Conservation (phyloP, 2,113 vertebrate species). For the Oncorhynchus clarkii region DNA sequence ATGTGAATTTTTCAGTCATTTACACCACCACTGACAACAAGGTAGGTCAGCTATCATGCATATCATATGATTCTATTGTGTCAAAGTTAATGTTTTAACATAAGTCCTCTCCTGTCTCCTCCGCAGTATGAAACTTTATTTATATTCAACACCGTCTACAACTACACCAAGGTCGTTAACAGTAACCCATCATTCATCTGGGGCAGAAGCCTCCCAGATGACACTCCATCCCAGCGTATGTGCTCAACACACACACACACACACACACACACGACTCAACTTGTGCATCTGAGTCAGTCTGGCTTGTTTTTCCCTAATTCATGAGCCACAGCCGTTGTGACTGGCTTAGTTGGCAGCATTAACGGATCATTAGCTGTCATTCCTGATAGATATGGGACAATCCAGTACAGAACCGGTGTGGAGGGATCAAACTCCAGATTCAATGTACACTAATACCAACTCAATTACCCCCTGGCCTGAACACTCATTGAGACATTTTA, state of each 20-base stretch:
- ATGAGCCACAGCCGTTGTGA: too few species aligned
- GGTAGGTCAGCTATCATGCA: conserved; percentile 57
- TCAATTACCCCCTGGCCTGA: background rate
- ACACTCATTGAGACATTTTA: background rate
- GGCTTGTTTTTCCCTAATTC: too few species aligned
- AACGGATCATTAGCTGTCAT: too few species aligned
- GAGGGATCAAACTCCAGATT: background rate
- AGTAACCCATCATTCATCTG: conserved; percentile 76
- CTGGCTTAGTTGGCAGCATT: too few species aligned
- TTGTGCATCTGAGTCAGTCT: too few species aligned
- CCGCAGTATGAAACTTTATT: conserved; percentile 79
- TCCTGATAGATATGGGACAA: too few species aligned
- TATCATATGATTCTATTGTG: background rate
- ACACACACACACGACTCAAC: background rate
- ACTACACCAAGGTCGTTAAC: conserved; percentile 22
- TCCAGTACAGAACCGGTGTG: too few species aligned
- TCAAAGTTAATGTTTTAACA: background rate
- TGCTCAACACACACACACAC: background rate
- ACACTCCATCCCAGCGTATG: conserved; percentile 48
- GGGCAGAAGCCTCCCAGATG: conserved; percentile 77
- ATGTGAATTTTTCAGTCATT: conserved; percentile 78
- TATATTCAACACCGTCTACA: conserved; percentile 76
- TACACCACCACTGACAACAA: conserved; percentile 73
- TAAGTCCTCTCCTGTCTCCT: background rate
- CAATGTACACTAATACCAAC: background rate